phyloP scores from a whole-genome alignment of 1,140 invertebrate species.

The Drosophila miranda region DNA sequence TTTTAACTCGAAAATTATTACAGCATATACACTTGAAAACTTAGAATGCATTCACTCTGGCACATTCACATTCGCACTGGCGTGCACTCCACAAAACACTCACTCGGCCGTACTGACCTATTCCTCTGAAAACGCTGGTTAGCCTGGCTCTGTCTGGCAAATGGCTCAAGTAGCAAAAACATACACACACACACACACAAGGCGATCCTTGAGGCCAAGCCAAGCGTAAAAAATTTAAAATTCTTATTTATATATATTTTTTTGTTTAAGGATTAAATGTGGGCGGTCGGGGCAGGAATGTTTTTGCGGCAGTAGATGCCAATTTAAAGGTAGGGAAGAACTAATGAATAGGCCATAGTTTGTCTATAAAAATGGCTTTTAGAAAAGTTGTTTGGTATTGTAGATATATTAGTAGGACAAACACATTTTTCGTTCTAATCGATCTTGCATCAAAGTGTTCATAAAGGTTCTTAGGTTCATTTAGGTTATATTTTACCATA shows the following conservation, averaged over 20 bases:
- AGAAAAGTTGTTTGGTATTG: too few species aligned
- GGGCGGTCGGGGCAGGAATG: constrained; percentile 14
- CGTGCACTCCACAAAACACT: constrained; percentile 50
- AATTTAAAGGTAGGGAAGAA: constrained; percentile 14
- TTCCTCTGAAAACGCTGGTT: constrained; percentile 74
- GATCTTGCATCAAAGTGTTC: too few species aligned
- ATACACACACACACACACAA: constrained; percentile 26
- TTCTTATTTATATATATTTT: constrained; percentile 21
- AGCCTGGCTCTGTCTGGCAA: constrained; percentile 20
- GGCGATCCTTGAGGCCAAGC: constrained; percentile 53
- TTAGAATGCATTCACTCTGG: constrained; percentile 51
- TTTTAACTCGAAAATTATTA: constrained; percentile 48
- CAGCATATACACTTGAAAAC: constrained; percentile 58
- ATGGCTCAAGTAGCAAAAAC: constrained; percentile 39
- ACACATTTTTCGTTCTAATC: too few species aligned
- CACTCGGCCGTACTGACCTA: constrained; percentile 75
- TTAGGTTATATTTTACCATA: too few species aligned
- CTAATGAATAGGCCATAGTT: constrained; percentile 9
- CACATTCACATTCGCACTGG: constrained; percentile 23
- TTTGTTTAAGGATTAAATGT: constrained; percentile 16
- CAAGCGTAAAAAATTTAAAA: constrained; percentile 59
- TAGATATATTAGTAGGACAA: too few species aligned
- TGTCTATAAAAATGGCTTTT: too few species aligned
- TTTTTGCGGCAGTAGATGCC: not conserved
- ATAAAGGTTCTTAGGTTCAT: too few species aligned